These are phyloP conservation scores for Sesamia inferens DNA, from an alignment of 2,888 invertebrate species.

Conservation along the genomic window DNA sequence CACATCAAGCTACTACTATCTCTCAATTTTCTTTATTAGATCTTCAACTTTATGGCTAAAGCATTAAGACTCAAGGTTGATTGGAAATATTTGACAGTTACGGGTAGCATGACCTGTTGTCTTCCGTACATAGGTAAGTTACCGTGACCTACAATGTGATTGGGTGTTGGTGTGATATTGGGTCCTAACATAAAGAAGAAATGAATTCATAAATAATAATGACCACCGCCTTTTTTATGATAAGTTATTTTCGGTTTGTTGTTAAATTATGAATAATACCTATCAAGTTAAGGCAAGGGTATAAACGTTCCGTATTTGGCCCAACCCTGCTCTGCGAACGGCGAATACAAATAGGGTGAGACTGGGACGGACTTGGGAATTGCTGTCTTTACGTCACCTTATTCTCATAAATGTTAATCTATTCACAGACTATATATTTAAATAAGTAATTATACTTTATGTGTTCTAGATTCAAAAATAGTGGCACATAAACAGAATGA, in stretches of 20 bases:
- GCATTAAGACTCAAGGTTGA: no score
- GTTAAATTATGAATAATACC: no score
- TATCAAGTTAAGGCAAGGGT: conserved; percentile 79
- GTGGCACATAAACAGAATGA: conserved; percentile 18
- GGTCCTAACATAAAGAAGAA: neutral
- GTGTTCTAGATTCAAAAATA: conserved; percentile 14
- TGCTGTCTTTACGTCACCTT: neutral
- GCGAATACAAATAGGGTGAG: conserved; percentile 77
- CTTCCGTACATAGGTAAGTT: neutral
- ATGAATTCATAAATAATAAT: no score
- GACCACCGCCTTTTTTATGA: no score
- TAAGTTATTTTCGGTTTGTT: no score
- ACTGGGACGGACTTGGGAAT: conserved; percentile 57
- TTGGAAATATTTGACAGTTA: no score
- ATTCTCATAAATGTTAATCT: no score
- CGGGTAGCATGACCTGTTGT: no score
- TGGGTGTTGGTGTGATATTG: neutral
- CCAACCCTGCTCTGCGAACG: conserved; percentile 69
- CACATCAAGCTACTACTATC: no score
- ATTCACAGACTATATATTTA: neutral
- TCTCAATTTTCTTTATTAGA: no score
- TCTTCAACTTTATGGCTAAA: no score
- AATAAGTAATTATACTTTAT: neutral
- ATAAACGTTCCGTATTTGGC: conserved; percentile 75
- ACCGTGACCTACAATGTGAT: neutral